A percentile compares a stretch with the other conserved stretches of the same genome.
phyloP scores from a whole-genome alignment of 2,113 vertebrate species.

The Heterocephalus glaber region DNA sequence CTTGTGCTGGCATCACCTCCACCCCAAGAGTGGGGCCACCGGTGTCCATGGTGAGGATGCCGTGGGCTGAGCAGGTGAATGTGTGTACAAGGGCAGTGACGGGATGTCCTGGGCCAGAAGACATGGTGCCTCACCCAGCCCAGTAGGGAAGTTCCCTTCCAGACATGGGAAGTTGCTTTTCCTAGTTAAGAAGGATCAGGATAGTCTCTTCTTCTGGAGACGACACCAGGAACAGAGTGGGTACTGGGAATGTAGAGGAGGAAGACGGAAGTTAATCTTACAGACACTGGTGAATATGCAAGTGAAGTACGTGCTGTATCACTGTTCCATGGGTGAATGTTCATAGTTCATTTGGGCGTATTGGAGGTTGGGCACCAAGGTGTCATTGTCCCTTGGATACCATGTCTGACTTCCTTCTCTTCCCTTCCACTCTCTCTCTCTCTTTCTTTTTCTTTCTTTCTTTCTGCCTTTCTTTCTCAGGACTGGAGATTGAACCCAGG shows the following conservation, averaged over 20 bases:
- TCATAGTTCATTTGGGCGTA: not conserved
- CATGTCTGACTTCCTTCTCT: too few relatives aligned
- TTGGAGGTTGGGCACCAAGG: not conserved
- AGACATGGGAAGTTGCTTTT: not conserved
- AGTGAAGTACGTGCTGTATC: rapidly evolving
- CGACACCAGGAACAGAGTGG: not conserved
- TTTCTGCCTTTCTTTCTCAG: not conserved
- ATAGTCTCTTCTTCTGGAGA: not conserved
- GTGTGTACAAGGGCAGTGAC: not conserved
- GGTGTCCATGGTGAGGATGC: not conserved
- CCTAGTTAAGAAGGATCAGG: too few relatives aligned
- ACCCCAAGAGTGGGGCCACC: not conserved
- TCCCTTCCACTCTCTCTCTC: not conserved
- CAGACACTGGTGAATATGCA: rapidly evolving
- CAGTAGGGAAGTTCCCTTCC: not conserved
- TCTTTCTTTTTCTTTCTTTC: not conserved
- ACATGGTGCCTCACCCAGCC: not conserved
- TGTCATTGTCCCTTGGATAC: not conserved
- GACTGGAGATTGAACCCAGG: not conserved
- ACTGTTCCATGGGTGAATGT: not conserved
- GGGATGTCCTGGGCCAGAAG: not conserved
- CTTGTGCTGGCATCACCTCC: not conserved
- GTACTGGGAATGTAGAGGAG: not conserved
- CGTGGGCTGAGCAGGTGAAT: not conserved
- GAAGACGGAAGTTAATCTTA: not conserved